A percentile compares a stretch with the other conserved stretches of the same genome.
Evolutionary conservation across 2,113 vertebrate genomes (phyloP).

Genomic region (Edolisoma coerulescens): DNA sequence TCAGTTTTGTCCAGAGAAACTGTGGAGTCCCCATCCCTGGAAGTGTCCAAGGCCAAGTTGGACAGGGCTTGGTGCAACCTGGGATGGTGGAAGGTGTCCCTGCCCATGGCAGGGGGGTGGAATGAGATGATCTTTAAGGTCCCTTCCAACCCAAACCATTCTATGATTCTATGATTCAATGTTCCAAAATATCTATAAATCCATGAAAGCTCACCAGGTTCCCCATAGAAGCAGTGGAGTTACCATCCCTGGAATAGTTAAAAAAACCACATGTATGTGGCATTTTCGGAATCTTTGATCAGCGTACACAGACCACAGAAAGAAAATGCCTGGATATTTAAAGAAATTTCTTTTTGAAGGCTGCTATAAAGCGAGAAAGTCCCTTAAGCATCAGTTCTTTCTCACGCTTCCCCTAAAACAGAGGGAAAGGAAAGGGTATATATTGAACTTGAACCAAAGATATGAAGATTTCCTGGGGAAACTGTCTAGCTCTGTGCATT

Average conservation of each 20-base stretch:
- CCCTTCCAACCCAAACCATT: neutral
- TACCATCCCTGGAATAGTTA: too few species aligned
- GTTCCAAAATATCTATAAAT: neutral
- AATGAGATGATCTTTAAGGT: neutral
- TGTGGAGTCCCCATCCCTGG: neutral
- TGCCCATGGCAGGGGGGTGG: fast-evolving
- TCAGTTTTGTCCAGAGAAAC: neutral
- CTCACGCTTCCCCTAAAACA: neutral
- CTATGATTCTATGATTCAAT: neutral
- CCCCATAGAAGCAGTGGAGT: neutral
- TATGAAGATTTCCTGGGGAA: neutral
- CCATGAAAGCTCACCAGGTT: neutral
- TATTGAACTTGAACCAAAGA: fast-evolving
- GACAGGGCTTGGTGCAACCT: fast-evolving
- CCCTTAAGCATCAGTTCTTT: neutral
- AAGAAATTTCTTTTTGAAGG: neutral
- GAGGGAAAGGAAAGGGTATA: neutral
- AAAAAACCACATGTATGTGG: fast-evolving
- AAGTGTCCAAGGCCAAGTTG: neutral
- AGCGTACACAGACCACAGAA: neutral
- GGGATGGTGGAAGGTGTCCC: neutral
- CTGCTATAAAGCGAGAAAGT: neutral
- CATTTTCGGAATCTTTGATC: neutral
- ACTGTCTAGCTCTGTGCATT: fast-evolving
- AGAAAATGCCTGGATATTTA: neutral